Evolutionary conservation across 2,797 vertebrate genomes (phyloP).

Genomic region (Coranthus polyacanthus): DNA sequence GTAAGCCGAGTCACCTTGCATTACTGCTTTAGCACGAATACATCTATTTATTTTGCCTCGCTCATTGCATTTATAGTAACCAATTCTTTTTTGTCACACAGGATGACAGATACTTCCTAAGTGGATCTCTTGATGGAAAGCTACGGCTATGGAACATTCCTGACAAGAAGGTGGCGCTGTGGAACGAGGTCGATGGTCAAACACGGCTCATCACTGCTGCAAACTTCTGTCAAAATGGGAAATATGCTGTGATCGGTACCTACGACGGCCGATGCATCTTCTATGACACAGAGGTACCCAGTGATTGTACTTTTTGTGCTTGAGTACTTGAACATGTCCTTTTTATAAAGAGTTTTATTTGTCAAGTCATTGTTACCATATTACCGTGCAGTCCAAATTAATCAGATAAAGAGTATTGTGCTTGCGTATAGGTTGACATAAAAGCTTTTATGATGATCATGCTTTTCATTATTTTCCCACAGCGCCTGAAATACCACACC

Average conservation of each 20-base stretch:
- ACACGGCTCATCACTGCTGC: constrained; percentile 98
- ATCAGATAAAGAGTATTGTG: too few species aligned
- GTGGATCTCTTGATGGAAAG: constrained; percentile 97
- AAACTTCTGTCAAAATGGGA: constrained; percentile 99
- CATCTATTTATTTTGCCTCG: constrained; percentile 5
- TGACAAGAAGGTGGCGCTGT: constrained; percentile 98
- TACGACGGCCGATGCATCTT: constrained; percentile 98
- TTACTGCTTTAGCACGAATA: constrained; percentile 10
- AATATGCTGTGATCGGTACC: constrained; percentile 97
- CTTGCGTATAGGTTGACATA: too few species aligned
- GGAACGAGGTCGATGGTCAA: constrained; percentile 99
- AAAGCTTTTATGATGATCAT: neutral
- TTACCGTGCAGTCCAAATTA: too few species aligned
- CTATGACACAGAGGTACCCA: constrained; percentile 96
- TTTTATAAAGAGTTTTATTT: too few species aligned
- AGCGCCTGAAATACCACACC: constrained; percentile 99
- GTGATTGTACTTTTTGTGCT: neutral
- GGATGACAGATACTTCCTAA: constrained; percentile 98
- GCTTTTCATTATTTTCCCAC: constrained; percentile 7
- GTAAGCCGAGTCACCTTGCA: constrained; percentile 81
- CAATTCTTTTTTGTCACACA: constrained; percentile 53
- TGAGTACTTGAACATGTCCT: too few species aligned
- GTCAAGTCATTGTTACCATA: neutral
- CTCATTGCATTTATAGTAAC: constrained; percentile 16
- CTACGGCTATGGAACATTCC: constrained; percentile 99